phyloP scores from a whole-genome alignment of 2,113 vertebrate genomes.

The Limanda limanda region DNA sequence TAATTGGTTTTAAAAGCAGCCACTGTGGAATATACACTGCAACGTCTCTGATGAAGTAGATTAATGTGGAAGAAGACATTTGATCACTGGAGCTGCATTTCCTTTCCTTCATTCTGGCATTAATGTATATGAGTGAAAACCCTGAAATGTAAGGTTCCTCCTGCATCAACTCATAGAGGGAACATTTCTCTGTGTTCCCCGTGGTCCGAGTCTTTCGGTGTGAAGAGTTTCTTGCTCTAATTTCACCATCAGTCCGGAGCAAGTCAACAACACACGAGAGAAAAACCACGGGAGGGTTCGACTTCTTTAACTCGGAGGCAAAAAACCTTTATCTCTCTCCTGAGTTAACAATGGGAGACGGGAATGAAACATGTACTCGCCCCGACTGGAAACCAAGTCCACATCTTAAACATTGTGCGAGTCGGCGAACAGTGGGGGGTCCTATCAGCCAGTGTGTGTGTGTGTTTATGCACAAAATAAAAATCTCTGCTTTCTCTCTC shows the following conservation, averaged over 20 bases:
- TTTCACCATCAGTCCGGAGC: conserved; percentile 29
- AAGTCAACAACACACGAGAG: conserved; percentile 22
- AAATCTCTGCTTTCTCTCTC: conserved; percentile 13
- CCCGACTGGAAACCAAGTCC: conserved; percentile 32
- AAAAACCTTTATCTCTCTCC: conserved; percentile 21
- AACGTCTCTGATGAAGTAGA: neutral
- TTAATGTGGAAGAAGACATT: neutral
- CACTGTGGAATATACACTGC: neutral
- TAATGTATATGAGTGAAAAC: neutral
- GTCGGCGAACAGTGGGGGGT: conserved; percentile 44
- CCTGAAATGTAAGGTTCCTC: neutral
- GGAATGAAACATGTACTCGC: conserved; percentile 33
- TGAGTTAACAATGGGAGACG: conserved; percentile 24
- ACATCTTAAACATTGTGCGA: conserved; percentile 37
- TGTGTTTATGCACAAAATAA: conserved; percentile 17
- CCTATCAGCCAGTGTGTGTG: neutral
- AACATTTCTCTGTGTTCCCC: no score
- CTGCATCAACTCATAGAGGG: no score
- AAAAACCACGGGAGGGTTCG: conserved; percentile 11
- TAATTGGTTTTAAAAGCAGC: neutral
- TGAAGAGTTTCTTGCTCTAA: conserved; percentile 12
- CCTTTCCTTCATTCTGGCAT: neutral
- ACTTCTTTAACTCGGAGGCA: conserved; percentile 22
- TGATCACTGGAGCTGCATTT: neutral
- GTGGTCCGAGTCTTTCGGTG: neutral